Percentiles rank a stretch among this genome's conserved stretches.
These are phyloP conservation scores for Chorisops tibialis DNA, from an alignment of 2,888 invertebrate genomes.

Conservation along the genomic window DNA sequence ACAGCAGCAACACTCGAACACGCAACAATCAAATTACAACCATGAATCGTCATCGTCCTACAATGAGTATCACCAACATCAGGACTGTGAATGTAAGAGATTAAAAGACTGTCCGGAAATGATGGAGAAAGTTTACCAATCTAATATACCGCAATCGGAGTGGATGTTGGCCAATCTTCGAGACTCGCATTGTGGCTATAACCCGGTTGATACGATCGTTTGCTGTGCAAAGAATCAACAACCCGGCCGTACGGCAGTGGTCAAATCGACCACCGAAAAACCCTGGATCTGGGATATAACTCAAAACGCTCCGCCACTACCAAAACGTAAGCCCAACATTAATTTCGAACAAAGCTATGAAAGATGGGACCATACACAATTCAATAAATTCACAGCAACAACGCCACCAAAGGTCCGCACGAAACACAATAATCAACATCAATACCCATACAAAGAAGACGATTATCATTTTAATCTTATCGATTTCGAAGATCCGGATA, in stretches of 20 bases:
- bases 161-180: conserved; percentile 38
- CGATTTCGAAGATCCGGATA: conserved; percentile 44
- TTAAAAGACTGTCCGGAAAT: conserved; percentile 43
- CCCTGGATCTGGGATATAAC: conserved; percentile 45
- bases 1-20: not conserved
- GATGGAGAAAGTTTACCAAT: conserved; percentile 38
- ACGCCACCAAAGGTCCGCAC: conserved; percentile 5
- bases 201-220: conserved; percentile 38
- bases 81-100: conserved; percentile 43
- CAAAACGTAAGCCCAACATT: conserved; percentile 8
- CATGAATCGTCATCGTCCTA: not conserved
- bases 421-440: conserved; percentile 5
- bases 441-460: conserved; percentile 19
- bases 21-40: not conserved
- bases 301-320: not conserved
- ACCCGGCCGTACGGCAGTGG: not conserved
- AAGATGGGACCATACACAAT: conserved; percentile 15
- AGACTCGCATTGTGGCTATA: conserved; percentile 40
- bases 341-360: conserved; percentile 10
- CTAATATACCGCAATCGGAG: conserved; percentile 36
- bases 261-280: conserved; percentile 32
- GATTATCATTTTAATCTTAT: conserved; percentile 39
- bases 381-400: conserved; percentile 7
- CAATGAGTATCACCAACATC: not conserved
- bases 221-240: conserved; percentile 40